A percentile compares a stretch with the other conserved stretches of the same genome.
Evolutionary conservation across 1,140 invertebrate species (phyloP).

Genomic region (Camponotus vicinus): DNA sequence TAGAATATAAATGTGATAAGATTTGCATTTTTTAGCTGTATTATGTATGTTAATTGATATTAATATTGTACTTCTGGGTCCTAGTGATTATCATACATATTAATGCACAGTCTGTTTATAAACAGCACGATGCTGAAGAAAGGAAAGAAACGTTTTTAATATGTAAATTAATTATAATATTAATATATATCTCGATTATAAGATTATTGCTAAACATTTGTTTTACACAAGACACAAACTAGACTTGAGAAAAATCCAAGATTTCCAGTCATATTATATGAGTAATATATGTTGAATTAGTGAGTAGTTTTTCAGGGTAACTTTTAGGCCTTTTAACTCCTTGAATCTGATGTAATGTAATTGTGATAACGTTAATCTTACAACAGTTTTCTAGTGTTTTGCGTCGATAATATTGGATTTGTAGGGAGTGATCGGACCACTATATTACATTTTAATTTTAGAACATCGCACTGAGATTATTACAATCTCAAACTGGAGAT

Average conservation of each 20-base stretch:
- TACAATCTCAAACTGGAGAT: too few relatives aligned
- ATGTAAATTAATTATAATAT: slow-evolving; percentile 32
- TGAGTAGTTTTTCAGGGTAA: slow-evolving; percentile 62
- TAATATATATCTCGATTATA: slow-evolving; percentile 1
- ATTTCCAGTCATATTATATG: slow-evolving; percentile 36
- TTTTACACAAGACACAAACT: slow-evolving; percentile 24
- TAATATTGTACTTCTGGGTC: slow-evolving; percentile 71
- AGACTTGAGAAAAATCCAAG: slow-evolving; percentile 33
- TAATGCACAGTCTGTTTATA: slow-evolving; percentile 73
- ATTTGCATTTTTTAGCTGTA: not conserved
- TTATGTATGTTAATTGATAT: slow-evolving; percentile 13
- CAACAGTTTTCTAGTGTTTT: slow-evolving; percentile 29
- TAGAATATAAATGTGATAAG: not conserved
- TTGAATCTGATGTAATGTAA: slow-evolving; percentile 46
- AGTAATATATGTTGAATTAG: slow-evolving; percentile 51
- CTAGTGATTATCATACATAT: slow-evolving; percentile 64
- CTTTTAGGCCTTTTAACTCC: slow-evolving; percentile 65
- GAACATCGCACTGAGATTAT: not conserved
- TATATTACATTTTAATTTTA: slow-evolving; percentile 7
- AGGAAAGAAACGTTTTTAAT: slow-evolving; percentile 24
- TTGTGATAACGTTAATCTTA: slow-evolving; percentile 43
- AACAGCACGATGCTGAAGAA: slow-evolving; percentile 67
- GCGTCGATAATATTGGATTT: slow-evolving; percentile 17
- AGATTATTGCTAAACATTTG: not conserved
- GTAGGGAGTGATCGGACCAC: slow-evolving; percentile 7